phyloP scores from a whole-genome alignment of 35 echinoderm and acorn worm species.

The Ophiothrix spiculata region DNA sequence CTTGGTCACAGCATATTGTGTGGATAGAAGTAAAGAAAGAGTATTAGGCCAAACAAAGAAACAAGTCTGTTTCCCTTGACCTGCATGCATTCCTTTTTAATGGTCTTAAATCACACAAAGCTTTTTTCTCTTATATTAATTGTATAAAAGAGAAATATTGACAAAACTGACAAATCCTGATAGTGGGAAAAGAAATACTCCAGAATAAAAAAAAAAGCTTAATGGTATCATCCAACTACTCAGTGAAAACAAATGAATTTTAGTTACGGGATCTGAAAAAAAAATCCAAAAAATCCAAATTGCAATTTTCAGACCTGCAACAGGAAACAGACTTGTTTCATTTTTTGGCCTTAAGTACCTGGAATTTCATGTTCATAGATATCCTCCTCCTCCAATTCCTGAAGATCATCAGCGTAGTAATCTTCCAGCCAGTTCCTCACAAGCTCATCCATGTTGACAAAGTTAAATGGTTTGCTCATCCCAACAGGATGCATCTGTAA shows the following conservation, averaged over 20 bases:
- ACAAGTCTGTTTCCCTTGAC: too few species aligned
- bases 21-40: too few species aligned
- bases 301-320: background rate
- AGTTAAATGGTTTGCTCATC: slow-evolving; percentile 15
- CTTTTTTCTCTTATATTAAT: too few species aligned
- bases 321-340: background rate
- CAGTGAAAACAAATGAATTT: too few species aligned
- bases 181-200: too few species aligned
- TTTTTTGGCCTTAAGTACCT: background rate
- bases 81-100: too few species aligned
- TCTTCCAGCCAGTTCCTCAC: slow-evolving; percentile 6
- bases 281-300: background rate
- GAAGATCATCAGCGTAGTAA: slow-evolving; percentile 10
- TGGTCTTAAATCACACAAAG: too few species aligned
- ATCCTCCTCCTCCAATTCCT: background rate
- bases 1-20: too few species aligned
- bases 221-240: background rate
- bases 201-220: background rate
- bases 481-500: background rate
- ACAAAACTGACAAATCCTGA: too few species aligned
- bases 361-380: background rate
- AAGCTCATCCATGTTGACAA: background rate
- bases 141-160: too few species aligned
- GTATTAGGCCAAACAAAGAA: too few species aligned
- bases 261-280: too few species aligned